phyloP scores from a whole-genome alignment of 2,113 vertebrate species.

The Chloropsis cyanopogon region DNA sequence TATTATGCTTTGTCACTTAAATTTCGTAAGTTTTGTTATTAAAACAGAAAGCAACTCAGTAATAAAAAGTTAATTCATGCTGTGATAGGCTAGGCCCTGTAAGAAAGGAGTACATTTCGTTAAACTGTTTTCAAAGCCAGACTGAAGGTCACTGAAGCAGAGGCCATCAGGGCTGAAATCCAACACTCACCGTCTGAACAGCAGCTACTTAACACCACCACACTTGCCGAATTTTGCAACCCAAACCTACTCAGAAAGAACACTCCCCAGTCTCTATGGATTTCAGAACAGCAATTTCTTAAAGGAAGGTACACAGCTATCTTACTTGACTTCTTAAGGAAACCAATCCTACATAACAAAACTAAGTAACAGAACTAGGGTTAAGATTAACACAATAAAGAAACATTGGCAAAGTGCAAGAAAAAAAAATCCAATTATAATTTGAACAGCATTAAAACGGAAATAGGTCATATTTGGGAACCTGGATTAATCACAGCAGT shows the following conservation, averaged over 20 bases:
- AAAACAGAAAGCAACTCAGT: background rate
- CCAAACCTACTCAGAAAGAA: background rate
- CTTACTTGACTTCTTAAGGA: background rate
- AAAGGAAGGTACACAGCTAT: background rate
- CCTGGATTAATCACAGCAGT: background rate
- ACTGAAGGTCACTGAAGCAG: background rate
- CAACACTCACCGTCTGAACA: background rate
- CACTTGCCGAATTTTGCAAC: background rate
- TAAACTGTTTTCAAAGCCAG: background rate
- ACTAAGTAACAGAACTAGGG: background rate
- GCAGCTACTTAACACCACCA: background rate
- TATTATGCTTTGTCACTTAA: background rate
- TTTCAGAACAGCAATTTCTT: background rate
- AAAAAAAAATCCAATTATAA: background rate
- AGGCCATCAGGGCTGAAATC: background rate
- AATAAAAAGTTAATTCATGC: background rate
- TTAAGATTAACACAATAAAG: too few relatives aligned
- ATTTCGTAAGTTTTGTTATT: background rate
- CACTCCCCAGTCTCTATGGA: background rate
- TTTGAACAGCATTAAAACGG: background rate
- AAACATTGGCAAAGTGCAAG: rapidly evolving
- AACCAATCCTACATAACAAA: background rate
- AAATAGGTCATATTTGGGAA: background rate
- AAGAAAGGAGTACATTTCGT: background rate
- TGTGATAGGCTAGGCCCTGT: background rate